Evolutionary conservation across 2,888 invertebrate genomes (phyloP), one percentile per base, ranked within the genome.

Genomic region (Patella depressa): DNA sequence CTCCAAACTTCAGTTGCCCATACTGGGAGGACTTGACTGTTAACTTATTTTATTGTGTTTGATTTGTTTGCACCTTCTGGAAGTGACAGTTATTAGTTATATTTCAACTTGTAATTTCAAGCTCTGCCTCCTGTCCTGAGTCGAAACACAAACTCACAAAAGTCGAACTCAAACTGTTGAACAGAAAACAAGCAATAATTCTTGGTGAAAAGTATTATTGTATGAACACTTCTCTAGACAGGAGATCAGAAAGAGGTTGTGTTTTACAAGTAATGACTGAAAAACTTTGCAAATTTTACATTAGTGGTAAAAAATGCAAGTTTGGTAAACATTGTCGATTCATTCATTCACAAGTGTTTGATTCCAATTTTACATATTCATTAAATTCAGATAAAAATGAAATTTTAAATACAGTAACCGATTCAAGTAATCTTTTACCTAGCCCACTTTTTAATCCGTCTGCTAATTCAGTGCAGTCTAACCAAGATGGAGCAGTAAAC

Each of bases 311-410:
- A 73, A 19, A 59, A 72, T 83, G 83, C 81, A 79, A 59, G 69
- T 83, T 80, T 79, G 81, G 83, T 79, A 80, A 82, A 70, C 70
- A 78, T 75, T 83, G 83, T 80, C 78, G 80, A 34, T 83, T 78
- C 75, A 78, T 75, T 45, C 83, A 83, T 74, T 71, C 71, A 11
- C 70, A 78, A 24, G 53, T 54, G 45, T 24, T n/a, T 4, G 53
- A 73, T 73, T 73, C 11, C 9, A 45, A 53, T 53, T 15, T 24
- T 24, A 19, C 19, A 24, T 14, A 24, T 24, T 19, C 14, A 3
- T 24, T 65, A 24, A 65, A 24, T 65, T 19, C 19, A 19, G 12
- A 19, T 65, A 11, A 19, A 65, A 19, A 19, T 24, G 19, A 65
- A 65, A 24, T 65, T 24, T 14, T 65, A 12, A 24, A 65, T 24